Percentiles rank a stretch among this genome's conserved stretches.
Evolutionary conservation across 1,140 invertebrate genomes (phyloP).

Genomic region (Drosophila santomea): DNA sequence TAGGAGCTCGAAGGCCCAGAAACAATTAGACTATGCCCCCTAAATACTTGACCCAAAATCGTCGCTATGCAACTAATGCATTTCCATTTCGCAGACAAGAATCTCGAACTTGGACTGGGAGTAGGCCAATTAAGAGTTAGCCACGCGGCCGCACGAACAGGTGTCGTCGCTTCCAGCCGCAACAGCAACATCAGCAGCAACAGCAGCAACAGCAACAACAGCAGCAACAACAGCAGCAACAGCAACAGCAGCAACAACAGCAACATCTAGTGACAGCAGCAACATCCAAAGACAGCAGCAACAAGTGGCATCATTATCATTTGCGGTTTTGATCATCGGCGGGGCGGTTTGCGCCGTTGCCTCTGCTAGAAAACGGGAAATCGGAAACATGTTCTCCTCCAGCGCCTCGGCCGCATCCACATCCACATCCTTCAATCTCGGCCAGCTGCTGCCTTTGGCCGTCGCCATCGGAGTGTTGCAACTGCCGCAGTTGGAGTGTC

Average conservation of each 20-base stretch:
- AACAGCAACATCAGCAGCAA: neutral
- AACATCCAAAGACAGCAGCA: slow-evolving; percentile 21
- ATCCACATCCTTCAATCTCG: slow-evolving; percentile 17
- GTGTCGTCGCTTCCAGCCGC: slow-evolving; percentile 32
- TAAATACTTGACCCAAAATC: slow-evolving; percentile 23
- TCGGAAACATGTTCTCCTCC: slow-evolving; percentile 79
- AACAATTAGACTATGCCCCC: neutral
- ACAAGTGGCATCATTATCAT: slow-evolving; percentile 72
- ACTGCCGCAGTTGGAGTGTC: slow-evolving; percentile 74
- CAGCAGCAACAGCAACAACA: neutral
- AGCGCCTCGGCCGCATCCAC: slow-evolving; percentile 18
- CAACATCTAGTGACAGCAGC: slow-evolving; percentile 38
- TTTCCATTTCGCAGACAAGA: slow-evolving; percentile 42
- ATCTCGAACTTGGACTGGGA: slow-evolving; percentile 42
- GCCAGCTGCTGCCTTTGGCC: slow-evolving; percentile 21
- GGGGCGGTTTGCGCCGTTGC: slow-evolving; percentile 16
- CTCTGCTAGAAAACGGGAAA: slow-evolving; percentile 62
- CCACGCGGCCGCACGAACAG: slow-evolving; percentile 34
- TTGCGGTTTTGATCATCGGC: slow-evolving; percentile 58
- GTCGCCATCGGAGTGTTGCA: slow-evolving; percentile 65
- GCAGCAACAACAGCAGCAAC: neutral
- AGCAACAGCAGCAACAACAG: neutral
- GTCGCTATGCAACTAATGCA: neutral
- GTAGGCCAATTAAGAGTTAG: slow-evolving; percentile 61
- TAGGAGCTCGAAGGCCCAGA: too few relatives aligned